Conservation (phyloP, 2,888 invertebrate genomes). For the Scaptomyza parva region DNA sequence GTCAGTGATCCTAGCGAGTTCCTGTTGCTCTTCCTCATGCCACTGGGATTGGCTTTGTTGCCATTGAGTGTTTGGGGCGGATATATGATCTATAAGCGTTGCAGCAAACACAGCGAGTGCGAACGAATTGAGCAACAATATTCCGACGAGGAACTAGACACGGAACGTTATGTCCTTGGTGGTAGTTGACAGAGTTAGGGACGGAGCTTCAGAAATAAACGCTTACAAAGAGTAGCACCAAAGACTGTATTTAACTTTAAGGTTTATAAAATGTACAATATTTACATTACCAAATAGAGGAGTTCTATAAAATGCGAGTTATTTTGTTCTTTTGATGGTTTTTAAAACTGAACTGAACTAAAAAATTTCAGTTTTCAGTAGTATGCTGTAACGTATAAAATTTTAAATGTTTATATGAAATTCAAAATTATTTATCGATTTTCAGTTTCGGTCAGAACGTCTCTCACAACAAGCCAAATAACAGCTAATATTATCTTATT, state of each 20-base stretch:
- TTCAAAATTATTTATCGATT: constrained; percentile 66
- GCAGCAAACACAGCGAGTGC: constrained; percentile 54
- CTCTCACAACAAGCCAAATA: constrained; percentile 29
- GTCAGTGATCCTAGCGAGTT: constrained; percentile 76
- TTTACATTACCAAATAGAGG: not conserved
- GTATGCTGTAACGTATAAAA: constrained; percentile 48
- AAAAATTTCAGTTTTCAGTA: constrained; percentile 22
- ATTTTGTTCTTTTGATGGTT: not conserved
- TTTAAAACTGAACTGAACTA: constrained; percentile 8
- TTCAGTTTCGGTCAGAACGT: constrained; percentile 39
- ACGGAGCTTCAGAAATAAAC: constrained; percentile 16
- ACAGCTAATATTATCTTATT: not conserved
- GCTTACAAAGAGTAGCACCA: constrained; percentile 54
- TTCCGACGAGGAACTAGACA: constrained; percentile 70
- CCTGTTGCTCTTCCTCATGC: constrained; percentile 82
- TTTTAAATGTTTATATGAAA: constrained; percentile 53
- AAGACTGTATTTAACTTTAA: constrained; percentile 62
- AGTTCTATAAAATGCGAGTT: not conserved
- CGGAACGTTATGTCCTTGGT: constrained; percentile 71
- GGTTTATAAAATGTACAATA: constrained; percentile 10
- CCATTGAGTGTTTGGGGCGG: constrained; percentile 82
- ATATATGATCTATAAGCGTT: constrained; percentile 74
- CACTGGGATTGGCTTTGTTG: constrained; percentile 80
- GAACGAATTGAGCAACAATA: constrained; percentile 65
- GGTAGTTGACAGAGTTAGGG: constrained; percentile 45